A percentile compares a stretch with the other conserved stretches of the same genome.
phyloP scores from a whole-genome alignment of 2,888 invertebrate species.

The Eulithis testata region DNA sequence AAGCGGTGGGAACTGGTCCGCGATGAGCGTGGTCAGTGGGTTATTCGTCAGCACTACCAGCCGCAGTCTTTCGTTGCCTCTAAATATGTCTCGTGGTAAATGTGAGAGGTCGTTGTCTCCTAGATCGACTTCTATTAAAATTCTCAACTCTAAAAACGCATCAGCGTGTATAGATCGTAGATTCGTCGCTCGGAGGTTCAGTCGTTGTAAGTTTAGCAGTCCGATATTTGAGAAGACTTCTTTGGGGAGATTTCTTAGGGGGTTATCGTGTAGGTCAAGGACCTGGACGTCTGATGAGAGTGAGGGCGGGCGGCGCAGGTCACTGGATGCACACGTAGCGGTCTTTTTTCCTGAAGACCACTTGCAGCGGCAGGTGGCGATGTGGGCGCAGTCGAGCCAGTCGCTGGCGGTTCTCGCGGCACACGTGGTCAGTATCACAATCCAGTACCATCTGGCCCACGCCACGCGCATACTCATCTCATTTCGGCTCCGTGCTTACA shows the following conservation, averaged over 20 bases:
- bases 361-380: conserved; percentile 94
- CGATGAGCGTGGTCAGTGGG: conserved; percentile 88
- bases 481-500: conserved; percentile 80
- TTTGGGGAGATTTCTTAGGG: conserved; percentile 89
- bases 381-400: conserved; percentile 95
- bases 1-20: conserved; percentile 92
- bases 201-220: conserved; percentile 92
- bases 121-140: conserved; percentile 94
- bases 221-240: conserved; percentile 92
- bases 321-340: conserved; percentile 92
- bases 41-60: conserved; percentile 92
- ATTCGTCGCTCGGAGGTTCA: conserved; percentile 91
- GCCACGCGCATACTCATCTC: conserved; percentile 84
- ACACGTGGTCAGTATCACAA: conserved; percentile 80
- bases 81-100: conserved; percentile 91
- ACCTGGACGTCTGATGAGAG: conserved; percentile 86
- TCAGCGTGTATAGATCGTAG: conserved; percentile 91
- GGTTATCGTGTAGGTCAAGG: conserved; percentile 92
- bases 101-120: conserved; percentile 91
- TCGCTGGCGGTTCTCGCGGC: conserved; percentile 85
- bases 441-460: conserved; percentile 83
- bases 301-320: conserved; percentile 90
- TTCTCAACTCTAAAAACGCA: conserved; percentile 94
- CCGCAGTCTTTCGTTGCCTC: conserved; percentile 92
- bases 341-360: conserved; percentile 97